These are phyloP conservation scores for Yoshiicerus persimilis DNA, from an alignment of 1,140 invertebrate genomes.

Conservation along the genomic window DNA sequence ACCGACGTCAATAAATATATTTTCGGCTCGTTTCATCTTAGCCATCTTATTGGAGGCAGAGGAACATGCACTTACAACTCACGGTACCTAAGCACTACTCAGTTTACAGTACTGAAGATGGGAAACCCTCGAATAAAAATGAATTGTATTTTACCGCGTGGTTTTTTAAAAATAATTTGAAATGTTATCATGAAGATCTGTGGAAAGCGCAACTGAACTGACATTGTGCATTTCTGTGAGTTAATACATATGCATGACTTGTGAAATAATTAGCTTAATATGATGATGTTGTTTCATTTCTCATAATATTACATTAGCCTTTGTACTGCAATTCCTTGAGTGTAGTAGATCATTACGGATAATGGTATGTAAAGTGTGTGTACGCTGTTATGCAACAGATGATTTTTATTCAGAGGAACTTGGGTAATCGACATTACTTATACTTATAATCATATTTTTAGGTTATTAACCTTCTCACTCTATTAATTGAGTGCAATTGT, in stretches of 20 bases:
- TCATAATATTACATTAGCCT: background rate
- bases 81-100: background rate
- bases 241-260: background rate
- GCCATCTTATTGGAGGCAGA: background rate
- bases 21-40: background rate
- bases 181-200: background rate
- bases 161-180: no score
- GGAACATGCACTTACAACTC: background rate
- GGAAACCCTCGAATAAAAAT: background rate
- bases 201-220: background rate
- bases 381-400: background rate
- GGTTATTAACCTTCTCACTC: conserved; percentile 8
- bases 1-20: background rate
- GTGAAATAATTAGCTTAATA: background rate
- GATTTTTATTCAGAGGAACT: background rate
- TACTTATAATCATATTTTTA: background rate
- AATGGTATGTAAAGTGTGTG: background rate
- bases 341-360: background rate
- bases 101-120: background rate
- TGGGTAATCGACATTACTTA: background rate
- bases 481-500: background rate
- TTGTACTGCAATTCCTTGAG: background rate
- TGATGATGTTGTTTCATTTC: background rate
- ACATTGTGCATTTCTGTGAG: background rate
- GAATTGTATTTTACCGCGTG: background rate